Evolutionary conservation across 1,140 invertebrate species (phyloP), one percentile per base, ranked within the genome.

Genomic region (Macrosteles quadrilineatus): DNA sequence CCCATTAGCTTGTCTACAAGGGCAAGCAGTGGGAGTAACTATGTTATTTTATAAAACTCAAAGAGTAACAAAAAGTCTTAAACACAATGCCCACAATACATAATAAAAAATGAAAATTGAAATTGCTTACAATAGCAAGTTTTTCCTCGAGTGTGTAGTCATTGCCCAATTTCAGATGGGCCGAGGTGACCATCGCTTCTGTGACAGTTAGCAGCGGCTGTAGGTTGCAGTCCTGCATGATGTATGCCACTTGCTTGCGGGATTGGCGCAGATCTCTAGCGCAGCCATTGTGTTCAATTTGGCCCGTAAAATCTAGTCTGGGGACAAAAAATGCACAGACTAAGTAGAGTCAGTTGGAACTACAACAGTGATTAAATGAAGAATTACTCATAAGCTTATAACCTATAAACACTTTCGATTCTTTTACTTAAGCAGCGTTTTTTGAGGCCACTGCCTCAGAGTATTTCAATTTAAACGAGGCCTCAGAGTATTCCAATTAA

Each of bases 191-290:
- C 89, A 96, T 93, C 2, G 91, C 85, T 81, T 97, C 94, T 47
- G 86, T 85, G 1, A 95, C 92, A 0, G 90, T 91, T 2, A 96
- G 82, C 64, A 89, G 83, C 0, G 89, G 87, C 72, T 94, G 87
- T 29, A 94, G 81, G 47, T 93, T 80, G 76, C 95, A 91, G 71
- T 96, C 91, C 79, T 97, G 95, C 85, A 94, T 93, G 75, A 96
- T 96, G 80, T 96, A 96, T 76, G 91, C 91, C 9, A 91, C 92
- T 55, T 92, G 86, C 79, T 91, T 93, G 55, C 86, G 82, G 77
- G 86, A 86, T 4, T 40, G 11, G 12, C 30, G 27, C 21, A 47
- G 65, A 6, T 67, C 65, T 9, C 55, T 2, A n/a, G 55, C 12
- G 4, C 2, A 3, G 21, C 55, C 55, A 29, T 59, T 59, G 55